Percentiles rank a stretch among this genome's conserved stretches.
Evolutionary conservation across 2,797 vertebrate genomes (phyloP).

Genomic region (Steatocranus sp.): DNA sequence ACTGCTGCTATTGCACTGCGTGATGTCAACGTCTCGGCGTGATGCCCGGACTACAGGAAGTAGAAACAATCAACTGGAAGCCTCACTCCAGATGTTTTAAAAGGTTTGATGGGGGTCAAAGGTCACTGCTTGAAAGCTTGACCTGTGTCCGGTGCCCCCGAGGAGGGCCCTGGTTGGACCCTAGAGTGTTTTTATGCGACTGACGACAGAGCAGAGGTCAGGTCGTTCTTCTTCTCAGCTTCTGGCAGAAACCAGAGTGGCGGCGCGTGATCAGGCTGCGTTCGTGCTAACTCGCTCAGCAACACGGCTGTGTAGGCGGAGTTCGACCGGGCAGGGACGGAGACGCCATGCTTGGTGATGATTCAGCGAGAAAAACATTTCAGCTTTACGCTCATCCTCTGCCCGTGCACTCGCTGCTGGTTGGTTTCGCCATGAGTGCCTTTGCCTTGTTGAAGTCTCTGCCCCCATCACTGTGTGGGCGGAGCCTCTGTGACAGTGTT

Average conservation of each 20-base stretch:
- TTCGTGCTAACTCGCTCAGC: neutral
- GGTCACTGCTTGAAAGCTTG: neutral
- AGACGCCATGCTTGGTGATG: neutral
- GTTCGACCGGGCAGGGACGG: neutral
- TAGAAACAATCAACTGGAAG: neutral
- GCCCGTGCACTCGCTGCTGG: neutral
- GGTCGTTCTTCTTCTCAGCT: neutral
- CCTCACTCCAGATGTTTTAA: neutral
- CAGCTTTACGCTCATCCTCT: neutral
- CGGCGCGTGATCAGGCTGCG: neutral
- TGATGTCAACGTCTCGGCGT: slow-evolving; percentile 92
- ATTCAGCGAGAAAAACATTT: neutral
- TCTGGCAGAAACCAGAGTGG: neutral
- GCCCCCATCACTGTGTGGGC: neutral
- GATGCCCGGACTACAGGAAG: slow-evolving; percentile 2
- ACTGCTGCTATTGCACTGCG: slow-evolving; percentile 81
- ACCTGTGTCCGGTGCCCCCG: neutral
- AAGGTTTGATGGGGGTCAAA: neutral
- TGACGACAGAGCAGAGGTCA: neutral
- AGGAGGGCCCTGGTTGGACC: neutral
- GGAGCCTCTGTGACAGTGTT: neutral
- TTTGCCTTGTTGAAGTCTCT: neutral
- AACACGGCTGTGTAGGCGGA: neutral
- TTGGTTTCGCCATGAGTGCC: neutral
- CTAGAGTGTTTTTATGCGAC: neutral